Conservation (phyloP, 2,797 vertebrate genomes). For the Myotis pilosus region DNA sequence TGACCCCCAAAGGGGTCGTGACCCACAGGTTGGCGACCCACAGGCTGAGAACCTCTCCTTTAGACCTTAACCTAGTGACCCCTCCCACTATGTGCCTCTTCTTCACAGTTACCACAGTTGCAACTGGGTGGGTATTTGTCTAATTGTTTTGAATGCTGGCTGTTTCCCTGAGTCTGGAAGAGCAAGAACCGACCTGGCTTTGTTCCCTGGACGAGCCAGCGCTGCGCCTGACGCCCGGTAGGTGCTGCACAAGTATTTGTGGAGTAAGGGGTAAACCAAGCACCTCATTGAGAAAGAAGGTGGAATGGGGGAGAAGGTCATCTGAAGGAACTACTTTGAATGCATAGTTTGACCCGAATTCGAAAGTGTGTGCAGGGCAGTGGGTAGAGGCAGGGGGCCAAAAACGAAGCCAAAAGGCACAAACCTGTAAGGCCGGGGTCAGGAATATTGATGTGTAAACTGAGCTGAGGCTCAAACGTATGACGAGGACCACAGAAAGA, state of each 20-base stretch:
- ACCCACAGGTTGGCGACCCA: no score
- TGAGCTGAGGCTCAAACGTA: neutral
- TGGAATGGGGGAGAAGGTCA: neutral
- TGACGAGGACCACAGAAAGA: slow-evolving; percentile 13
- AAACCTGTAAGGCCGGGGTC: neutral
- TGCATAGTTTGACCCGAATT: neutral
- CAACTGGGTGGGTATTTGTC: neutral
- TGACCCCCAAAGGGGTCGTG: no score
- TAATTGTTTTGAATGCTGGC: neutral
- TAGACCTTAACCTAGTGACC: neutral
- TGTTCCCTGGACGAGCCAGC: no score
- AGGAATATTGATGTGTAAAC: slow-evolving; percentile 33
- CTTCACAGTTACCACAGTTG: neutral
- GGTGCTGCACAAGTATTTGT: neutral
- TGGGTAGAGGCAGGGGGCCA: slow-evolving; percentile 26
- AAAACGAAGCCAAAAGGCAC: neutral
- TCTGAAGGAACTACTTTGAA: neutral
- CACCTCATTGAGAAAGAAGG: neutral
- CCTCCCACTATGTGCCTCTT: neutral
- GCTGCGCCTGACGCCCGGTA: neutral
- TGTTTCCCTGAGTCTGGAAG: neutral
- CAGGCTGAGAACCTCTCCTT: neutral
- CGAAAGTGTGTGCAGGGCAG: neutral
- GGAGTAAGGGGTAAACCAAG: neutral
- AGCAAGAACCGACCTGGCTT: neutral